These are phyloP conservation scores for Apomyelois bistriatella DNA, from an alignment of 2,888 invertebrate species.

Conservation along the genomic window DNA sequence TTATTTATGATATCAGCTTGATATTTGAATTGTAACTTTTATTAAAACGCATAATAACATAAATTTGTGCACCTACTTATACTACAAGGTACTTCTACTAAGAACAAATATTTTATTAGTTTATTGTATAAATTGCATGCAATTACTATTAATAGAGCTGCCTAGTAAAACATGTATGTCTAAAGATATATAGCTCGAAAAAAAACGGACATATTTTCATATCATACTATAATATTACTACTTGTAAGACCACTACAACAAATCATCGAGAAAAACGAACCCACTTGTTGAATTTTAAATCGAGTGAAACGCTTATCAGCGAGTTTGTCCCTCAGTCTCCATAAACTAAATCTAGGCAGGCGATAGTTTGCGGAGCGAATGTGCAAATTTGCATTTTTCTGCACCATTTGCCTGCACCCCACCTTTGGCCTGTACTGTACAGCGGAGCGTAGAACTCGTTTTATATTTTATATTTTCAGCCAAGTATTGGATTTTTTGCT, in stretches of 20 bases:
- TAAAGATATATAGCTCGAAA: no score
- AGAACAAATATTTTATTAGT: no score
- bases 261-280: neutral
- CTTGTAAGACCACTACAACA: neutral
- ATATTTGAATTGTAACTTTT: no score
- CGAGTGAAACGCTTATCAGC: neutral
- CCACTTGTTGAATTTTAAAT: conserved; percentile 11
- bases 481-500: neutral
- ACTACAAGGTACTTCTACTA: no score
- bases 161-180: no score
- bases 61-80: no score
- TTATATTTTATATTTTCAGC: neutral
- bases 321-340: conserved; percentile 9
- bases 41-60: no score
- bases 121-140: no score
- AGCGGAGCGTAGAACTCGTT: neutral
- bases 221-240: no score
- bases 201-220: no score
- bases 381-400: conserved; percentile 65
- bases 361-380: conserved; percentile 42
- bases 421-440: conserved; percentile 20
- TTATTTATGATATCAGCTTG: no score
- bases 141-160: no score
- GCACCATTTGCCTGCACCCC: conserved; percentile 39
- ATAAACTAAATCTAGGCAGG: conserved; percentile 15